These are phyloP conservation scores for Sabellastarte sp. DNA, from an alignment of 2,888 invertebrate genomes.

Conservation along the genomic window DNA sequence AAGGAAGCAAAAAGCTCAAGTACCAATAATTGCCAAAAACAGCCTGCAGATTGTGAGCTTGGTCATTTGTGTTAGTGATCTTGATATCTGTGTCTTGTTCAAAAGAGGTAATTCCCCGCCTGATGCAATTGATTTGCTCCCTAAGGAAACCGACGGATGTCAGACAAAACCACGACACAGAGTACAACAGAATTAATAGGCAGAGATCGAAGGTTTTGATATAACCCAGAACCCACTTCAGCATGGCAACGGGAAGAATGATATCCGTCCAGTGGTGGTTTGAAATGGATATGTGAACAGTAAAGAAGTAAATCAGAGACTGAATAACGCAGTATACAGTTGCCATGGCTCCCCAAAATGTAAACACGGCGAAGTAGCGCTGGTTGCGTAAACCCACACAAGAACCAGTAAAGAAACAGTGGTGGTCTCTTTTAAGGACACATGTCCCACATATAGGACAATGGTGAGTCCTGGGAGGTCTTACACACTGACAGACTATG, in stretches of 20 bases:
- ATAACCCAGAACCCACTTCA: slow-evolving; percentile 36
- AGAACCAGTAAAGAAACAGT: slow-evolving; percentile 50
- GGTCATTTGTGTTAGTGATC: slow-evolving; percentile 32
- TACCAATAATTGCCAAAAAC: slow-evolving; percentile 45
- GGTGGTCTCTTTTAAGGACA: slow-evolving; percentile 54
- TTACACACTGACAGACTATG: slow-evolving; percentile 37
- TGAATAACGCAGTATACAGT: slow-evolving; percentile 35
- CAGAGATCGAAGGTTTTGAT: slow-evolving; percentile 19
- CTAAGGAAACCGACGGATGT: slow-evolving; percentile 35
- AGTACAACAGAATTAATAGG: slow-evolving; percentile 35
- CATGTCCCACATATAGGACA: slow-evolving; percentile 49
- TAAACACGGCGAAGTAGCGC: slow-evolving; percentile 47
- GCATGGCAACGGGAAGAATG: slow-evolving; percentile 35
- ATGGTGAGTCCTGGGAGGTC: slow-evolving; percentile 53
- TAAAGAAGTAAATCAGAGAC: slow-evolving; percentile 17
- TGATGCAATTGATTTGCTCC: slow-evolving; percentile 30
- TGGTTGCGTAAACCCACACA: slow-evolving; percentile 53
- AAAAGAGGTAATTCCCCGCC: slow-evolving; percentile 42
- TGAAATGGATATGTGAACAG: not conserved
- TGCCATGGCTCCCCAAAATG: slow-evolving; percentile 39
- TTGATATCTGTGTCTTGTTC: slow-evolving; percentile 40
- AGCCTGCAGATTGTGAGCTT: slow-evolving; percentile 32
- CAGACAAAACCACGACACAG: slow-evolving; percentile 37
- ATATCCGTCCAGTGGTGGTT: slow-evolving; percentile 35
- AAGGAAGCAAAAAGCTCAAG: slow-evolving; percentile 42